Conservation (phyloP, 2,113 vertebrate species). For the Caloenas nicobarica region DNA sequence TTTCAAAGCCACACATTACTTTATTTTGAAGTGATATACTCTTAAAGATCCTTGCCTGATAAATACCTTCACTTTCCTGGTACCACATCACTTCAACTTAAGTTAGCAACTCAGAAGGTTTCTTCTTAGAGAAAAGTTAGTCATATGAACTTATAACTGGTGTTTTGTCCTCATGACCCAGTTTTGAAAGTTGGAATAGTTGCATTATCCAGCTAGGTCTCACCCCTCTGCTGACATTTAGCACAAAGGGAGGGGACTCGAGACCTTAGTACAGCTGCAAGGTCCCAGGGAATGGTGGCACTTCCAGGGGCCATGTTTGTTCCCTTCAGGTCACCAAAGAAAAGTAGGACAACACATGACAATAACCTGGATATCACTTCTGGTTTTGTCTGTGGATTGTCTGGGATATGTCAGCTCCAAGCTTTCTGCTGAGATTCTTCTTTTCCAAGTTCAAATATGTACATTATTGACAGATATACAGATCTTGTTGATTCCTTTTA, state of each 20-base stretch:
- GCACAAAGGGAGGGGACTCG: not conserved
- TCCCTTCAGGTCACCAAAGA: not conserved
- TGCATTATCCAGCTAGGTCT: not conserved
- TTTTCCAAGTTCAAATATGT: not conserved
- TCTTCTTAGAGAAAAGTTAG: not conserved
- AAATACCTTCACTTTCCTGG: not conserved
- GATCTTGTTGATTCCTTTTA: not conserved
- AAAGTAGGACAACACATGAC: not conserved
- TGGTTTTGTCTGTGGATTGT: not conserved
- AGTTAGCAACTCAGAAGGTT: not conserved
- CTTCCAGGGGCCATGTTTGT: not conserved
- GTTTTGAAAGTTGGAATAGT: not conserved
- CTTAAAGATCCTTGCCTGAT: not conserved
- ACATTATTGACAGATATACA: not conserved
- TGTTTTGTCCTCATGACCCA: not conserved
- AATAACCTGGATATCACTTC: not conserved
- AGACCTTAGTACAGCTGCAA: not conserved
- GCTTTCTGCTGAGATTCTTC: not conserved
- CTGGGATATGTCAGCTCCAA: not conserved
- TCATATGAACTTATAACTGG: not conserved
- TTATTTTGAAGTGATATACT: not conserved
- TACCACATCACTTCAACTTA: not conserved
- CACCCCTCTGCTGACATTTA: not conserved
- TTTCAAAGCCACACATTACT: not conserved
- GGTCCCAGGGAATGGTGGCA: not conserved